These are phyloP conservation scores for Probosciger aterrimus DNA, from an alignment of 2,113 vertebrate genomes.

Conservation along the genomic window DNA sequence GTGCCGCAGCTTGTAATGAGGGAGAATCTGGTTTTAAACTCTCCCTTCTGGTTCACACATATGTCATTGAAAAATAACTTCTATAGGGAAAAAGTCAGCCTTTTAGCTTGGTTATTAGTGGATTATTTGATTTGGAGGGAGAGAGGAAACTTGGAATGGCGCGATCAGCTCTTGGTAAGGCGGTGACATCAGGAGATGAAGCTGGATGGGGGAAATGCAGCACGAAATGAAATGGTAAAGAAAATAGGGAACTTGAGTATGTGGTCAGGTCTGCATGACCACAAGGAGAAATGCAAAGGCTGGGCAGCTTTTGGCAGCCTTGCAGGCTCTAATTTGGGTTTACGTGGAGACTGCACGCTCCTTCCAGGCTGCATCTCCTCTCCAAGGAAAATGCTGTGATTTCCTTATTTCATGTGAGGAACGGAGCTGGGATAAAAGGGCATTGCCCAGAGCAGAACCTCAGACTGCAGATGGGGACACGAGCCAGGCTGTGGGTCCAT, in stretches of 20 bases:
- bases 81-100: background rate
- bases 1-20: background rate
- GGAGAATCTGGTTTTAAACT: background rate
- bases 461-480: accelerated
- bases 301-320: background rate
- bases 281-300: background rate
- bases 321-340: background rate
- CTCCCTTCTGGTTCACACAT: background rate
- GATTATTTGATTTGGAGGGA: background rate
- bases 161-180: background rate
- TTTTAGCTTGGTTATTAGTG: background rate
- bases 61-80: background rate
- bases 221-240: background rate
- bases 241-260: background rate
- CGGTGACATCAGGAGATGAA: background rate
- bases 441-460: background rate
- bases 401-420: background rate
- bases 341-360: accelerated
- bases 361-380: background rate
- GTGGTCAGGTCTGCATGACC: background rate
- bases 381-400: background rate
- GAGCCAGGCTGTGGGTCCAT: background rate
- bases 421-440: background rate
- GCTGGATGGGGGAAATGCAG: background rate
- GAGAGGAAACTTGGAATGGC: background rate